Percentiles rank a stretch among this genome's conserved stretches.
Evolutionary conservation across 2,113 vertebrate genomes (phyloP).

Genomic region (Lepidothrix coronata): DNA sequence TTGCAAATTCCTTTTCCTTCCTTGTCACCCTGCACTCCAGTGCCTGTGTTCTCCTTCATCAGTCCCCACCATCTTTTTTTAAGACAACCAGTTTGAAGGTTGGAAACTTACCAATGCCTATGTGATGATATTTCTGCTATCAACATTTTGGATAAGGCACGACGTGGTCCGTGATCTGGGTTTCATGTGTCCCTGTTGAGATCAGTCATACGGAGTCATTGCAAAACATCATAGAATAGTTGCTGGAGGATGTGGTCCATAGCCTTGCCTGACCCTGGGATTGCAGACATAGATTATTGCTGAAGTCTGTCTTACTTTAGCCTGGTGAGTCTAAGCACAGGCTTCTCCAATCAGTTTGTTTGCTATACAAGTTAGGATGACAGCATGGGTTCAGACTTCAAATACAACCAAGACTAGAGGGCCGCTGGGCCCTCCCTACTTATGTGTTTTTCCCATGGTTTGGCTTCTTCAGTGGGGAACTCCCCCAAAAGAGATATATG

Average conservation of each 20-base stretch:
- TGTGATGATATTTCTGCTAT: neutral
- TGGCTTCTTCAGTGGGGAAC: neutral
- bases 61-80: neutral
- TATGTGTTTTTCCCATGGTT: neutral
- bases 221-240: neutral
- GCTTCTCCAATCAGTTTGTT: neutral
- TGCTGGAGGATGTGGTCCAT: neutral
- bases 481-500: conserved; percentile 13
- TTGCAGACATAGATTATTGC: neutral
- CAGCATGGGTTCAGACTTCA: neutral
- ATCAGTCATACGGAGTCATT: neutral
- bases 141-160: neutral
- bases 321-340: neutral
- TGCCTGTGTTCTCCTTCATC: neutral
- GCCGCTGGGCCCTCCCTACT: neutral
- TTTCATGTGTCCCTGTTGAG: accelerated
- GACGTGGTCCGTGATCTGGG: accelerated
- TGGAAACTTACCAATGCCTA: neutral
- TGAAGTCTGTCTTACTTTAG: neutral
- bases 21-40: neutral
- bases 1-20: neutral
- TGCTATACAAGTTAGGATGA: neutral
- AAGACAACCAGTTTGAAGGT: neutral
- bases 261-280: neutral
- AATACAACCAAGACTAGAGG: neutral